Conservation (phyloP, 2,797 vertebrate species). For the Sebastes reedi region DNA sequence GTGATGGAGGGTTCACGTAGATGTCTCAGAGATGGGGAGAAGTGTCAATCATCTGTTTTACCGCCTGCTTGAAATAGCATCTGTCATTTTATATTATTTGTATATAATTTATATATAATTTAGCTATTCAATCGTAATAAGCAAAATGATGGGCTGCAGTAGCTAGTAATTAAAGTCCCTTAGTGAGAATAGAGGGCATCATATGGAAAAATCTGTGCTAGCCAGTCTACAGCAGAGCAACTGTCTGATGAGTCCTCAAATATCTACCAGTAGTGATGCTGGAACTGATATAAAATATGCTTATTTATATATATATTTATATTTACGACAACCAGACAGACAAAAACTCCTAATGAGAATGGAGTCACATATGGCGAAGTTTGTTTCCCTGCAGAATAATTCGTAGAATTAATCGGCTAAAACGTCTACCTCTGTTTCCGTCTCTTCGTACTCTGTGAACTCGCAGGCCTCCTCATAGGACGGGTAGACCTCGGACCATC, state of each 20-base stretch:
- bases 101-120: no score
- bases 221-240: background rate
- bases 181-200: background rate
- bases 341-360: background rate
- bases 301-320: background rate
- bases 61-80: background rate
- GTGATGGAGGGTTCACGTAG: background rate
- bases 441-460: constrained; percentile 73
- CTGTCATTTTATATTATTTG: background rate
- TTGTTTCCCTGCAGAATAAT: background rate
- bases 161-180: background rate
- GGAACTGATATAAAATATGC: background rate
- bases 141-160: background rate
- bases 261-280: background rate
- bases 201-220: background rate
- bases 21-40: background rate
- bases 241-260: background rate
- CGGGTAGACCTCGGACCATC: constrained; percentile 85
- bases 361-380: background rate
- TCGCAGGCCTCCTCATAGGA: constrained; percentile 83
- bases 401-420: no score
- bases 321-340: background rate
- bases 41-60: background rate
- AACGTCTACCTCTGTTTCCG: constrained; percentile 78
- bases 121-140: background rate